These are phyloP conservation scores for Ochotona curzoniae DNA, from an alignment of 2,113 vertebrate species.

Conservation along the genomic window DNA sequence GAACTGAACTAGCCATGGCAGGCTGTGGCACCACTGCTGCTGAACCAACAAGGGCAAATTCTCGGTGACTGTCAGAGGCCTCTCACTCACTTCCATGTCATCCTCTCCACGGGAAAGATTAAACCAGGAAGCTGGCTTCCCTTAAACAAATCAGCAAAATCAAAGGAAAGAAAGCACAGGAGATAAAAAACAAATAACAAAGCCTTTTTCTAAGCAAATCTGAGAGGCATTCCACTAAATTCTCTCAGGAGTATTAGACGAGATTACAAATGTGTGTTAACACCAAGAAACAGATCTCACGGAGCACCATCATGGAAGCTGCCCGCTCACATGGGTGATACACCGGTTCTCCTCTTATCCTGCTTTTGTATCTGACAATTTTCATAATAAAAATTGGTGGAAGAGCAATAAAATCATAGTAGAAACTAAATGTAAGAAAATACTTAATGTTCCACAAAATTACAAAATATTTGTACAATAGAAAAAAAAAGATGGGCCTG, in stretches of 20 bases:
- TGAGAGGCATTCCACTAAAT: background rate
- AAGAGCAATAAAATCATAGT: background rate
- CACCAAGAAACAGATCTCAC: background rate
- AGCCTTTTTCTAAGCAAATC: background rate
- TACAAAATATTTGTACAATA: constrained; percentile 5
- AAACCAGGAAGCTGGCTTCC: background rate
- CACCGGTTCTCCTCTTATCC: background rate
- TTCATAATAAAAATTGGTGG: background rate
- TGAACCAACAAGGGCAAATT: background rate
- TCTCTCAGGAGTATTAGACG: background rate
- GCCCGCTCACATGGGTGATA: background rate
- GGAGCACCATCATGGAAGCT: background rate
- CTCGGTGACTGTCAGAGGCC: background rate
- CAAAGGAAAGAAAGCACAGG: background rate
- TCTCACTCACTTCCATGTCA: background rate
- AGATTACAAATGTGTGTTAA: background rate
- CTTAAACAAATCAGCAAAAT: background rate
- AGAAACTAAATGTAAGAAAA: constrained; percentile 8
- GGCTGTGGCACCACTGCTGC: too few relatives aligned
- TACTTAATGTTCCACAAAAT: constrained; percentile 1
- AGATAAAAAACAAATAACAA: background rate
- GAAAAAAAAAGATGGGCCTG: constrained; percentile 34
- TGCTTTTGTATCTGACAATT: background rate
- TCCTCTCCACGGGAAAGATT: background rate
- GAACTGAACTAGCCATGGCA: background rate